phyloP scores from a whole-genome alignment of 2,113 vertebrate genomes.

The Laticauda laticaudata region DNA sequence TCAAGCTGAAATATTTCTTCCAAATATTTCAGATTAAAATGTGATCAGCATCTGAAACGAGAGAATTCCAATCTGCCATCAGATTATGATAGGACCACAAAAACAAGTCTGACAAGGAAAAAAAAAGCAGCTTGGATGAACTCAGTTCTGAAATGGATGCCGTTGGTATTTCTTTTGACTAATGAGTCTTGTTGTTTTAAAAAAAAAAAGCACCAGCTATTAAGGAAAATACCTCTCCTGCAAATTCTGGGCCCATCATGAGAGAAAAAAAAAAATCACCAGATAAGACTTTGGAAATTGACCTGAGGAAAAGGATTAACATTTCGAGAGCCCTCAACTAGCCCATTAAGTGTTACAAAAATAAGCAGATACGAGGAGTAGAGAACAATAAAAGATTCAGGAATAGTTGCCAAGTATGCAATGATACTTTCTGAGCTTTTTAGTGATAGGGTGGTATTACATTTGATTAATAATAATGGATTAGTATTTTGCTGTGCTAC shows the following conservation, averaged over 20 bases:
- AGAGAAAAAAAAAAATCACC: not conserved
- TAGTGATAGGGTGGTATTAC: not conserved
- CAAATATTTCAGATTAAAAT: not conserved
- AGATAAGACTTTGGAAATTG: conserved; percentile 10
- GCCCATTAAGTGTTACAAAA: not conserved
- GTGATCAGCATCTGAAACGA: not conserved
- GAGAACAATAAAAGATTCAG: not conserved
- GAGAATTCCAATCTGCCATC: not conserved
- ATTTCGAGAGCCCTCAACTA: not conserved
- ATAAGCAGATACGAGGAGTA: not conserved
- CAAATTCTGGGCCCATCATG: not conserved
- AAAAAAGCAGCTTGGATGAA: not conserved
- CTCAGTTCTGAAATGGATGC: not conserved
- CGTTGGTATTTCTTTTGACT: not conserved
- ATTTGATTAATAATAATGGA: conserved; percentile 5
- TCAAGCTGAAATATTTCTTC: not conserved
- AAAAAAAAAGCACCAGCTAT: not conserved
- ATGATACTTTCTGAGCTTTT: not conserved
- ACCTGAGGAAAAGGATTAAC: not conserved
- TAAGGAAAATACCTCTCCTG: conserved; percentile 9
- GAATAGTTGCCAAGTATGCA: not conserved
- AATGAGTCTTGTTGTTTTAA: not conserved
- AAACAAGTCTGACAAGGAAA: not conserved
- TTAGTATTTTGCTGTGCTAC: not conserved
- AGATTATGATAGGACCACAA: not conserved